Percentiles rank a stretch among this genome's conserved stretches.
phyloP scores from a whole-genome alignment of 2,888 invertebrate species.

The Nymphalis polychloros region DNA sequence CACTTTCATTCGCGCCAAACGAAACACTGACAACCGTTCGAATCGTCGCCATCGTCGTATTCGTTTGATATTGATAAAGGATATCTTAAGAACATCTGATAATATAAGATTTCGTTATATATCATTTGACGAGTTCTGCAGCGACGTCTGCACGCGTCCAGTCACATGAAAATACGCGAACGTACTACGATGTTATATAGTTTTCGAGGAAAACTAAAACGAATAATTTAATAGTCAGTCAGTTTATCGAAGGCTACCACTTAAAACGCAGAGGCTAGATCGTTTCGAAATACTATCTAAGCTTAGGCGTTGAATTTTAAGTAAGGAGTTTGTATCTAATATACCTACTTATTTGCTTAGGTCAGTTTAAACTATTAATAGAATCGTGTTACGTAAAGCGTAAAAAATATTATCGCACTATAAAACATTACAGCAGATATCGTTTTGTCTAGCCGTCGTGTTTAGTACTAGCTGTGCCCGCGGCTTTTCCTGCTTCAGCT shows the following conservation, averaged over 20 bases:
- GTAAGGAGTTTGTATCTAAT: slow-evolving; percentile 13
- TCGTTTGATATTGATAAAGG: slow-evolving; percentile 46
- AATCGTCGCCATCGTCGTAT: slow-evolving; percentile 44
- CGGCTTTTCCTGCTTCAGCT: no score
- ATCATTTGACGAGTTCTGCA: not conserved
- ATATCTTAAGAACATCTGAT: slow-evolving; percentile 51
- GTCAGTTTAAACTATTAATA: slow-evolving; percentile 10
- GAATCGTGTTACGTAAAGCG: slow-evolving; percentile 1
- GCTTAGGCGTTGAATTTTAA: slow-evolving; percentile 25
- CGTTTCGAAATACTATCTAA: slow-evolving; percentile 28
- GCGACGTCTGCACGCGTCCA: slow-evolving; percentile 53
- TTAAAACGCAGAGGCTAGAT: slow-evolving; percentile 29
- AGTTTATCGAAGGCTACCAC: slow-evolving; percentile 38
- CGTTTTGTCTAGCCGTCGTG: not conserved
- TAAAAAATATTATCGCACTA: not conserved
- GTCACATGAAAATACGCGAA: slow-evolving; percentile 46
- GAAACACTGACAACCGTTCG: slow-evolving; percentile 47
- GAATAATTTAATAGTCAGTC: slow-evolving; percentile 35
- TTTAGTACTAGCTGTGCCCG: no score
- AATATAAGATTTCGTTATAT: slow-evolving; percentile 49
- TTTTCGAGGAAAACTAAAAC: slow-evolving; percentile 42
- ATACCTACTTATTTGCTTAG: slow-evolving; percentile 1
- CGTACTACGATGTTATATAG: slow-evolving; percentile 38
- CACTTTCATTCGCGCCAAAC: slow-evolving; percentile 44
- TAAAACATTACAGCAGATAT: not conserved